Base-by-base conservation (phyloP, 2,113 vertebrate genomes). In the Mesembrinibis cayennensis region DNA sequence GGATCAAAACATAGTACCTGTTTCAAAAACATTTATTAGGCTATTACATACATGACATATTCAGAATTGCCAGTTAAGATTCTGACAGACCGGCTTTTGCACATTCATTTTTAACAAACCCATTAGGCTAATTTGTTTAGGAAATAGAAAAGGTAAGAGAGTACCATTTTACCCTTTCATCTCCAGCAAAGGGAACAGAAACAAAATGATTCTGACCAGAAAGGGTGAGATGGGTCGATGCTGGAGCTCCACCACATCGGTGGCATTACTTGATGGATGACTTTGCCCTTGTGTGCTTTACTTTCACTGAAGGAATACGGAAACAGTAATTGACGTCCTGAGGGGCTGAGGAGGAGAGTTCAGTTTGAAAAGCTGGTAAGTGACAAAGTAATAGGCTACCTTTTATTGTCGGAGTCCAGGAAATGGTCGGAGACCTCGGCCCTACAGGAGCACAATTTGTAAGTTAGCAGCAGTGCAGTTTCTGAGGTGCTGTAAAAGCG, bases 251-350 rank as follows among this genome's bases (percentile, higher is more conserved):
- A 7, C 11, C 36, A 1, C 38, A 9, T 1, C 32, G 2, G 18
- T 1, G 59, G 45, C 26, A 11, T 1, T 13, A 55, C 5, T 0
- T 3, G 38, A 78, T 0, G 27, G 82, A 45, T 59, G 89, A 15
- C 44, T 94, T 74, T 32, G 66, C 66, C 72, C 55, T 59, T 15
- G 15, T 11, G 9, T 7, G 55, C 63, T 69, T 50, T 26, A 16
- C 10, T 49, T 32, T 21, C n/a, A 11, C 42, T 5, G 2, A 25
- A 55, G 44, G 69, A 50, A 13, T 4, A 29, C 0, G 36, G 40
- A n/a, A 56, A 15, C 11, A 3, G 45, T 8, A 36, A 42, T 2
- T 34, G 79, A 16, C 9, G 9, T 21, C 23, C 67, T 23, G n/a
- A 89, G 36, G 18, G 61, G 56, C 0, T 44, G 45, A 67, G 73